phyloP scores from a whole-genome alignment of 2,888 invertebrate genomes.

The Sphinx pinastri region DNA sequence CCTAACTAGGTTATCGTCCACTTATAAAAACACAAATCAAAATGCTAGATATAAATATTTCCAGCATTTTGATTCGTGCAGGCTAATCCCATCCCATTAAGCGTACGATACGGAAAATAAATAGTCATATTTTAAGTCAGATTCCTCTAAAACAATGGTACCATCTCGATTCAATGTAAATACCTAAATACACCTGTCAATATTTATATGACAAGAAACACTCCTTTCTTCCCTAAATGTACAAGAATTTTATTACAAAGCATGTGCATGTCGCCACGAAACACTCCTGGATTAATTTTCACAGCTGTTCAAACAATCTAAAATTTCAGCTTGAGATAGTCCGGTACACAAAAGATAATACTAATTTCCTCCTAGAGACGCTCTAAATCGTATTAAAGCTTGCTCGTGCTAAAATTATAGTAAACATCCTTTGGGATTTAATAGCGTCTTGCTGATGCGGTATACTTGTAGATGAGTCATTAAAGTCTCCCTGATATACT shows the following conservation, averaged over 20 bases:
- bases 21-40: too few relatives aligned
- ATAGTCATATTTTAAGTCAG: too few relatives aligned
- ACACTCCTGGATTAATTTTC: neutral
- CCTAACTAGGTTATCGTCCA: too few relatives aligned
- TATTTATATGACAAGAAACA: too few relatives aligned
- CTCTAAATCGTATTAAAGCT: neutral
- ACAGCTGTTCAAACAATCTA: slow-evolving; percentile 21
- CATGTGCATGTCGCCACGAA: neutral
- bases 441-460: neutral
- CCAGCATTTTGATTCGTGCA: too few relatives aligned
- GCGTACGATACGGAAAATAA: too few relatives aligned
- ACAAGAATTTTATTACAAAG: neutral
- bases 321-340: slow-evolving; percentile 17
- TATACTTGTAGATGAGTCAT: neutral
- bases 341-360: slow-evolving; percentile 15
- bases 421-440: neutral
- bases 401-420: neutral
- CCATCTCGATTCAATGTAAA: too few relatives aligned
- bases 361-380: neutral
- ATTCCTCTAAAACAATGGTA: too few relatives aligned
- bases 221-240: too few relatives aligned
- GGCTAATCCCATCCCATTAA: too few relatives aligned
- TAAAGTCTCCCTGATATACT: neutral
- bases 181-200: too few relatives aligned
- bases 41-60: too few relatives aligned